These are phyloP conservation scores for Dysmachus trigonus DNA, from an alignment of 2,888 invertebrate genomes.

Conservation along the genomic window DNA sequence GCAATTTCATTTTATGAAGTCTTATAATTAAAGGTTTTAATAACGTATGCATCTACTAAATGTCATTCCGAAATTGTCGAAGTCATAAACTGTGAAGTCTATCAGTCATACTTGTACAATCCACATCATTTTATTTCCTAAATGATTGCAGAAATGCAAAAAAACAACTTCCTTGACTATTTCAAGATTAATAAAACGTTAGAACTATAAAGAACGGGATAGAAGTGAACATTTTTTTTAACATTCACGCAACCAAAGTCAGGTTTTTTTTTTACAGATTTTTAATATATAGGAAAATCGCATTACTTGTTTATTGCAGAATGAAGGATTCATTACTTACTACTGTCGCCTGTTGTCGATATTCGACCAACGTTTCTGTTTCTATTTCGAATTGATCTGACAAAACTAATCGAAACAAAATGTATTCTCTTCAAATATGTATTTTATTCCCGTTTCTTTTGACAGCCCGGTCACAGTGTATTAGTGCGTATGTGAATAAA, in stretches of 20 bases:
- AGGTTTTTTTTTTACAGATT: background rate
- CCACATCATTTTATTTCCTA: background rate
- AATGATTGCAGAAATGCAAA: background rate
- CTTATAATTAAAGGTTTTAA: background rate
- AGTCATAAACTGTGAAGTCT: background rate
- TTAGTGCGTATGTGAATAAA: no score
- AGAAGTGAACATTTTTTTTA: no score
- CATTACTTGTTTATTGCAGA: no score
- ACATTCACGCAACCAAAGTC: no score
- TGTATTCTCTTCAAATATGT: no score
- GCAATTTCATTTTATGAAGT: background rate
- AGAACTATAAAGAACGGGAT: background rate
- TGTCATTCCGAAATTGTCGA: background rate
- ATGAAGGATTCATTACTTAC: no score
- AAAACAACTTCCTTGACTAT: background rate
- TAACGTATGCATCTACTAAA: background rate
- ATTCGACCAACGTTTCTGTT: no score
- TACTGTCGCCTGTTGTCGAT: no score
- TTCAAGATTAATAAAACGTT: background rate
- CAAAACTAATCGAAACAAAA: no score
- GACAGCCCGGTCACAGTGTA: no score
- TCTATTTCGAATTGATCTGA: no score
- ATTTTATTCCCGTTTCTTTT: no score
- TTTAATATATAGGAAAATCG: background rate
- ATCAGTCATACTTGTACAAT: background rate